Percentiles rank a stretch among this genome's conserved stretches.
Conservation (phyloP, 1,140 invertebrate species). For the Drosophila melanogaster region DNA sequence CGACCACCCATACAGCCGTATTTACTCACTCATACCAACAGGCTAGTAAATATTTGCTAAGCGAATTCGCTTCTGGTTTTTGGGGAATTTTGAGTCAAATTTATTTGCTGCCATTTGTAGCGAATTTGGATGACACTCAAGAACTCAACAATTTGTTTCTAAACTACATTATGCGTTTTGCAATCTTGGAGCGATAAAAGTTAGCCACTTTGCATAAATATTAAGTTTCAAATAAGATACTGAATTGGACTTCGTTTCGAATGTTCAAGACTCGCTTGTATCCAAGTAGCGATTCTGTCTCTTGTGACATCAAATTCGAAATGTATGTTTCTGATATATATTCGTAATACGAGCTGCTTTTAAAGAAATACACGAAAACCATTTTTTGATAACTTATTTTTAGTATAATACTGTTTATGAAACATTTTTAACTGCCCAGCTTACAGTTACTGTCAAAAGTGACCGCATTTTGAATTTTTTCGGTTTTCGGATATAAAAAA, state of each 20-base stretch:
- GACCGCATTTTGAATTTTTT: neutral
- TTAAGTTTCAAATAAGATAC: slow-evolving; percentile 23
- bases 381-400: neutral
- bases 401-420: neutral
- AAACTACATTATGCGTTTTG: slow-evolving; percentile 29
- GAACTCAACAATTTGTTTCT: slow-evolving; percentile 29
- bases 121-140: slow-evolving; percentile 33
- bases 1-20: neutral
- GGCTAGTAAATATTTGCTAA: slow-evolving; percentile 36
- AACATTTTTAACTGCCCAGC: no score
- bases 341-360: no score
- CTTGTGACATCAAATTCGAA: no score
- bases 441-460: no score
- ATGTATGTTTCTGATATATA: no score
- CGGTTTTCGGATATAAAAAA: slow-evolving; percentile 1
- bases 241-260: neutral
- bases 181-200: slow-evolving; percentile 29
- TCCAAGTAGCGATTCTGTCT: neutral
- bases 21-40: slow-evolving; percentile 15
- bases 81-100: slow-evolving; percentile 33
- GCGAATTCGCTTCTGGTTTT: slow-evolving; percentile 42
- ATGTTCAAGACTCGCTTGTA: neutral
- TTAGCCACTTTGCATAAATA: slow-evolving; percentile 21
- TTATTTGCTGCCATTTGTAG: slow-evolving; percentile 48
- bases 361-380: neutral